A percentile compares a stretch with the other conserved stretches of the same genome.
phyloP scores from a whole-genome alignment of 2,888 invertebrate genomes.

The Drosophila neotestacea region DNA sequence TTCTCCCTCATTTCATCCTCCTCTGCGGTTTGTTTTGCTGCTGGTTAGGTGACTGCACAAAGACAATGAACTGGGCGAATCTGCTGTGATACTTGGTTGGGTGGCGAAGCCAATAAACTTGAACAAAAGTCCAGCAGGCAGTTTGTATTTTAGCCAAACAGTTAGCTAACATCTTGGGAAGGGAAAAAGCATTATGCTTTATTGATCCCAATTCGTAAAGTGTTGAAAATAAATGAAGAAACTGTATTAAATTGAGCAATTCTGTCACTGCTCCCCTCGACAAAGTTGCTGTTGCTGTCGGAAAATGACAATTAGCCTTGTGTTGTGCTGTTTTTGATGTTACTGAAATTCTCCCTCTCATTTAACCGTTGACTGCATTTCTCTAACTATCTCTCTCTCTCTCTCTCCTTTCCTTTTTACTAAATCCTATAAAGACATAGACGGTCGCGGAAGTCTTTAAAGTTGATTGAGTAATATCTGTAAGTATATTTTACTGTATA shows the following conservation, averaged over 20 bases:
- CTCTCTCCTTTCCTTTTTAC: conserved; percentile 25
- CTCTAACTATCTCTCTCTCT: conserved; percentile 14
- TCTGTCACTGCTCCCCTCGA: conserved; percentile 34
- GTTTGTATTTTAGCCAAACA: conserved; percentile 32
- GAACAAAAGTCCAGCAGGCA: conserved; percentile 55
- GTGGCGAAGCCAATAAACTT: conserved; percentile 23
- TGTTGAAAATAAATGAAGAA: conserved; percentile 38
- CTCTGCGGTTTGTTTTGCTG: not conserved
- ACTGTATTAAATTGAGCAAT: conserved; percentile 33
- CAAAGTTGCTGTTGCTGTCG: conserved; percentile 66
- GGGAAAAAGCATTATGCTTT: conserved; percentile 57
- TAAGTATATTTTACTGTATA: conserved; percentile 36
- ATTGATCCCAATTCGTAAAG: conserved; percentile 51
- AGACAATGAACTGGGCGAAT: conserved; percentile 57
- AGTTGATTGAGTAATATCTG: conserved; percentile 72
- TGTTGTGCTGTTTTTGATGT: conserved; percentile 24
- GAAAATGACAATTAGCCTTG: conserved; percentile 77
- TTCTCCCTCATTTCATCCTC: not conserved
- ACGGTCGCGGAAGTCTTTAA: conserved; percentile 62
- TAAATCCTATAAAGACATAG: conserved; percentile 41
- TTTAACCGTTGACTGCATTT: conserved; percentile 74
- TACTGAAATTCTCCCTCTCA: conserved; percentile 35
- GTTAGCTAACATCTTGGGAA: not conserved
- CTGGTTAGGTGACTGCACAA: conserved; percentile 58
- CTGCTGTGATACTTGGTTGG: conserved; percentile 15